Base-by-base conservation (phyloP, 2,888 invertebrate species). In the Dichetophora obliterata region DNA sequence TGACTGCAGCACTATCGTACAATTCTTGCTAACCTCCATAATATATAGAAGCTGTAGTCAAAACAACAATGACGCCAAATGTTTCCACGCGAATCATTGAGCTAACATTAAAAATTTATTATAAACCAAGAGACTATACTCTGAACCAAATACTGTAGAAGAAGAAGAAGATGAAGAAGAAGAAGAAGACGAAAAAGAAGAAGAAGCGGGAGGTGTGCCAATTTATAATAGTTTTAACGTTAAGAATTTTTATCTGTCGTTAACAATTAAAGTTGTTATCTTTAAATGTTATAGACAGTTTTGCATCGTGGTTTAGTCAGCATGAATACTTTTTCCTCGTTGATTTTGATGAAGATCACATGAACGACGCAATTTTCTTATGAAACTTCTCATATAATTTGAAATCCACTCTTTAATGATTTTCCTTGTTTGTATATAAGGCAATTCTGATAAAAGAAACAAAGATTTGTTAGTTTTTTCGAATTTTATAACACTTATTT, bases 371-470 rank as follows among this genome's bases (percentile, higher is more conserved):
- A 70, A 57, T 57, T 70, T 71, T 57, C 43, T 57, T 24, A 24
- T 57, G 11, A 8, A 24, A 24, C 22, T 71, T 71, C 34, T 57
- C 1, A 16, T 16, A 57, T 16, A 19, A 34, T 22, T 5, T 16
- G 63, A 4, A 50, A 63, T 34, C 73, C 73, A 73, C 73, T 73
- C 63, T n/a, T 73, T 50, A 59, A 59, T 59, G 27, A 59, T 24
- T 59, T 66, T 66, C 14, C 11, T 19, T 37, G 54, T 34, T 71
- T 31, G n/a, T 71, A n/a, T 37, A 22, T 34, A 43, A 59, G 34
- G 11, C 27, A 22, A 48, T 24, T n/a, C 6, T 34, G 34, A 27
- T 11, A 16, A 57, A 19, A 37, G 22, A 5, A 34, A 16, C 24
- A 8, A 22, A 24, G 22, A 16, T 16, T 37, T 71, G 59, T 24